phyloP scores from a whole-genome alignment of 2,888 invertebrate genomes.

The Invenusta paracnida region DNA sequence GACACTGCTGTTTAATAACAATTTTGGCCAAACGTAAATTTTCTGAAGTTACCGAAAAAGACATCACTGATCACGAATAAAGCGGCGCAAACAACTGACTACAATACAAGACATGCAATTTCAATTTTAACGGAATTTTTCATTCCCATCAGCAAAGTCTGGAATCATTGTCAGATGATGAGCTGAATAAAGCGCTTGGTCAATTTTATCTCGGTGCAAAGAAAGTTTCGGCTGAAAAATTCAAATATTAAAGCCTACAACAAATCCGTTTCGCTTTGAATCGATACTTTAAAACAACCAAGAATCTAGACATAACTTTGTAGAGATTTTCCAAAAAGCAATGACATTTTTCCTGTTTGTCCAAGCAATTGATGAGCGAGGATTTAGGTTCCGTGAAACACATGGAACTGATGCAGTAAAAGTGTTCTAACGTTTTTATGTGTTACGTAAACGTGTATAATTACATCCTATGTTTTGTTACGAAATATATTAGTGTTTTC shows the following conservation, averaged over 20 bases:
- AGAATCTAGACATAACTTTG: constrained; percentile 6
- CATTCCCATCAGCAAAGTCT: not conserved
- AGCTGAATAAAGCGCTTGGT: constrained; percentile 11
- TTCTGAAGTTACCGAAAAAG: not conserved
- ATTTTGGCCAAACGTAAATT: not conserved
- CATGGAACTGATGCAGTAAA: not conserved
- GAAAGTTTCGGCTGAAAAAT: constrained; percentile 12
- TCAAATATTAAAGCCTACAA: constrained; percentile 14
- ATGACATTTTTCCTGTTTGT: constrained; percentile 20
- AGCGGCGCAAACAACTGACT: constrained; percentile 17
- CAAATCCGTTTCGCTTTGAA: not conserved
- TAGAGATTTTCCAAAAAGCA: constrained; percentile 12
- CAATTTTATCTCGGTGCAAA: not conserved
- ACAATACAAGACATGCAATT: constrained; percentile 18
- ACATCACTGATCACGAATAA: constrained; percentile 23
- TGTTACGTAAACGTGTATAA: not conserved
- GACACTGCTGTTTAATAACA: not conserved
- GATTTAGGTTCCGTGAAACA: not conserved
- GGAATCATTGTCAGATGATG: not conserved
- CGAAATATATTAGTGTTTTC: not conserved
- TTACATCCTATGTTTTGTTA: not conserved
- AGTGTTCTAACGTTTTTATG: not conserved
- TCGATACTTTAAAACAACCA: constrained; percentile 23
- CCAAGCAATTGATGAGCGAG: not conserved
- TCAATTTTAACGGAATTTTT: constrained; percentile 7